Evolutionary conservation across 2,888 invertebrate species (phyloP).

Genomic region (Drosophila paramelanica): DNA sequence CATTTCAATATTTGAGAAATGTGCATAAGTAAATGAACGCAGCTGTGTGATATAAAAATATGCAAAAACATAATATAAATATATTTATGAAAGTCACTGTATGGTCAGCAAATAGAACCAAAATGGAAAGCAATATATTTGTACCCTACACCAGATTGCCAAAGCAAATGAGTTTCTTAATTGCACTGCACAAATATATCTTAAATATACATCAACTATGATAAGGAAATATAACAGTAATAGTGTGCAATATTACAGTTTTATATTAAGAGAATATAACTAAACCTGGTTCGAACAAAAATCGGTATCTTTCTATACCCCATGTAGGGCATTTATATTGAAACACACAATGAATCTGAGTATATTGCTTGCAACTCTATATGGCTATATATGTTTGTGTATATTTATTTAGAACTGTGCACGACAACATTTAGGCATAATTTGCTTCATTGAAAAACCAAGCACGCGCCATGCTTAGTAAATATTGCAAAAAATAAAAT

Average conservation of each 20-base stretch:
- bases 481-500: slow-evolving; percentile 73
- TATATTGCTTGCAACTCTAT: slow-evolving; percentile 1
- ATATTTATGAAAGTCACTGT: slow-evolving; percentile 47
- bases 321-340: slow-evolving; percentile 13
- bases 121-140: slow-evolving; percentile 25
- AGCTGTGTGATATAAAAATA: slow-evolving; percentile 45
- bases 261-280: background rate
- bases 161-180: slow-evolving; percentile 6
- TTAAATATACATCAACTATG: background rate
- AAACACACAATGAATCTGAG: slow-evolving; percentile 1
- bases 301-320: background rate
- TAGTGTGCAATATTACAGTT: background rate
- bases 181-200: background rate
- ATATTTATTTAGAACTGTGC: slow-evolving; percentile 21
- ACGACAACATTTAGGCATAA: slow-evolving; percentile 46
- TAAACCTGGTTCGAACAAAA: too few relatives aligned
- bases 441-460: slow-evolving; percentile 65
- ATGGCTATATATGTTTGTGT: background rate
- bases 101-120: slow-evolving; percentile 39
- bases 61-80: slow-evolving; percentile 47
- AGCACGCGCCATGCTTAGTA: slow-evolving; percentile 74
- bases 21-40: slow-evolving; percentile 42
- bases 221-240: too few relatives aligned
- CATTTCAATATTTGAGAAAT: slow-evolving; percentile 46
- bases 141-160: slow-evolving; percentile 34